Percentiles rank a stretch among this genome's conserved stretches.
phyloP scores from a whole-genome alignment of 1,140 invertebrate genomes.

The Arion vulgaris region DNA sequence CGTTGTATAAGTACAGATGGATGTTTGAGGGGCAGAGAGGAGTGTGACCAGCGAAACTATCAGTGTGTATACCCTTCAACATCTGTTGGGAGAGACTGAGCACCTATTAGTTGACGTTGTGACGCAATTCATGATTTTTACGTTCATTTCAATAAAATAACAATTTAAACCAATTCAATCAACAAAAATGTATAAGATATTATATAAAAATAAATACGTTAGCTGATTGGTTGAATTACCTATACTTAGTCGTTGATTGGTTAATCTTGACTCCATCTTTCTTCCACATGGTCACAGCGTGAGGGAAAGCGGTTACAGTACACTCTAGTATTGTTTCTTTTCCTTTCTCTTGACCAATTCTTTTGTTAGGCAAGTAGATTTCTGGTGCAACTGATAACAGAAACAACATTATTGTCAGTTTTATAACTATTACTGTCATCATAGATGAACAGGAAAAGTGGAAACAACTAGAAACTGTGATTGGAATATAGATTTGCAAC shows the following conservation, averaged over 20 bases:
- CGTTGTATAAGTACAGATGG: too few species aligned
- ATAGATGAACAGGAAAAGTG: background rate
- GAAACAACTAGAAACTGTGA: background rate
- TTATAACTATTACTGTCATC: background rate
- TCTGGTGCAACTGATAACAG: constrained; percentile 62
- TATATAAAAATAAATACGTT: too few species aligned
- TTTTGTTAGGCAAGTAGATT: constrained; percentile 51
- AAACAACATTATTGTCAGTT: background rate
- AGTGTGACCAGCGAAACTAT: too few species aligned
- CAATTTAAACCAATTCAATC: too few species aligned
- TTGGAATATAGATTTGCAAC: background rate
- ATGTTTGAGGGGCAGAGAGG: too few species aligned
- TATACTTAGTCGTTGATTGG: constrained; percentile 19
- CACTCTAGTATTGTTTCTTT: constrained; percentile 81
- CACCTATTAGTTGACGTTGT: too few species aligned
- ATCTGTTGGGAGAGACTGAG: too few species aligned
- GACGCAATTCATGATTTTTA: too few species aligned
- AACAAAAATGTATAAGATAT: too few species aligned
- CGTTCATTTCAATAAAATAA: too few species aligned
- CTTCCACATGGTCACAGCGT: constrained; percentile 89
- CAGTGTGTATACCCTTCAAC: too few species aligned
- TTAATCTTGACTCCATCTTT: constrained; percentile 18
- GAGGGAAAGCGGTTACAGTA: constrained; percentile 89
- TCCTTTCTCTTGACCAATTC: constrained; percentile 56
- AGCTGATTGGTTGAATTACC: constrained; percentile 11